Evolutionary conservation across 2,888 invertebrate genomes (phyloP).

Genomic region (Ectobius pallidus): DNA sequence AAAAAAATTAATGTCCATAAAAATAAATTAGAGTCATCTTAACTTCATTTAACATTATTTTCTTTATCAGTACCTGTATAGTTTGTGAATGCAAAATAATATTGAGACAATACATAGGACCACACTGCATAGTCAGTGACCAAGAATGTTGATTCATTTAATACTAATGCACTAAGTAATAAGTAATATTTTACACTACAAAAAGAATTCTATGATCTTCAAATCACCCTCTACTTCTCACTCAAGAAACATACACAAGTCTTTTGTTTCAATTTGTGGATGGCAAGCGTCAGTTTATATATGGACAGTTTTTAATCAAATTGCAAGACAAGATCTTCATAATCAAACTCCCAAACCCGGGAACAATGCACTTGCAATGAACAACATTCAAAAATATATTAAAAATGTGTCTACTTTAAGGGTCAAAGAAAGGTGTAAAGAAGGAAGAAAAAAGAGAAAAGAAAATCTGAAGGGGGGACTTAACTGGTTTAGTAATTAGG

Average conservation of each 20-base stretch:
- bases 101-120: background rate
- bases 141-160: background rate
- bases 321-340: background rate
- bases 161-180: background rate
- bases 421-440: background rate
- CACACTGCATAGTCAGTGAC: background rate
- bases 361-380: background rate
- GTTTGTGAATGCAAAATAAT: slow-evolving; percentile 3
- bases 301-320: slow-evolving; percentile 6
- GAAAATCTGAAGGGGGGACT: no score
- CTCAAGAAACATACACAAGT: background rate
- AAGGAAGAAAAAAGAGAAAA: no score
- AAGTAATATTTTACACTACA: background rate
- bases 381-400: background rate
- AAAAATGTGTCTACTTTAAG: background rate
- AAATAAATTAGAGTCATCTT: background rate
- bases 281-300: slow-evolving; percentile 9
- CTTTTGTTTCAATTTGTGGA: background rate
- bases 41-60: background rate
- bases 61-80: background rate
- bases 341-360: background rate
- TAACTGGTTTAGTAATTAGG: no score
- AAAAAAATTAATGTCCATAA: background rate
- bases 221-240: background rate
- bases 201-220: background rate